Percentiles rank a stretch among this genome's conserved stretches.
These are phyloP conservation scores for Drosophila imparisetae DNA, from an alignment of 2,888 invertebrate species.

Conservation along the genomic window DNA sequence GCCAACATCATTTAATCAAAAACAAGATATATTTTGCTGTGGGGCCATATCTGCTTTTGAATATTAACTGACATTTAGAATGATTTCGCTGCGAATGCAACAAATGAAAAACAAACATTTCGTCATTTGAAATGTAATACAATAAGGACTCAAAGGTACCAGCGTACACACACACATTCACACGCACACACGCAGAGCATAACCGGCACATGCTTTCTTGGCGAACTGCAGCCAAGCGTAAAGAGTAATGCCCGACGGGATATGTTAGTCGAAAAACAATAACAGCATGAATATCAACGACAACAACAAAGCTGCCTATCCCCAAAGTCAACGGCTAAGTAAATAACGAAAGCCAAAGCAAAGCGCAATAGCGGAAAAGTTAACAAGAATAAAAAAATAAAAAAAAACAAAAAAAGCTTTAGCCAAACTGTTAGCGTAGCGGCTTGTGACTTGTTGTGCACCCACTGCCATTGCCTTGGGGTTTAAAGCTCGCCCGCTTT, in stretches of 20 bases:
- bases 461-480: constrained; percentile 9
- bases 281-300: constrained; percentile 25
- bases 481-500: constrained; percentile 3
- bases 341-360: constrained; percentile 49
- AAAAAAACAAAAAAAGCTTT: constrained; percentile 11
- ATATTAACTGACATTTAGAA: background rate
- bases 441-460: constrained; percentile 35
- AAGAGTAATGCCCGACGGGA: constrained; percentile 69
- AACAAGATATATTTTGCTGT: background rate
- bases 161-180: background rate
- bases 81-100: background rate
- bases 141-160: background rate
- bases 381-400: constrained; percentile 13
- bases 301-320: constrained; percentile 18
- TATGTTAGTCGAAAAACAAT: constrained; percentile 30
- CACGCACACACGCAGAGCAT: background rate
- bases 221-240: constrained; percentile 58
- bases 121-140: constrained; percentile 11
- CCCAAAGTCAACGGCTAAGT: constrained; percentile 25
- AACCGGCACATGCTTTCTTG: constrained; percentile 5
- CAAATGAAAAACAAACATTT: constrained; percentile 18
- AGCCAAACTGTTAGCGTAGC: constrained; percentile 15
- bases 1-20: background rate
- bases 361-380: constrained; percentile 60
- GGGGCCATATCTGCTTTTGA: background rate